Base-by-base conservation (phyloP, 2,797 vertebrate genomes). In the Scyliorhinus canicula region DNA sequence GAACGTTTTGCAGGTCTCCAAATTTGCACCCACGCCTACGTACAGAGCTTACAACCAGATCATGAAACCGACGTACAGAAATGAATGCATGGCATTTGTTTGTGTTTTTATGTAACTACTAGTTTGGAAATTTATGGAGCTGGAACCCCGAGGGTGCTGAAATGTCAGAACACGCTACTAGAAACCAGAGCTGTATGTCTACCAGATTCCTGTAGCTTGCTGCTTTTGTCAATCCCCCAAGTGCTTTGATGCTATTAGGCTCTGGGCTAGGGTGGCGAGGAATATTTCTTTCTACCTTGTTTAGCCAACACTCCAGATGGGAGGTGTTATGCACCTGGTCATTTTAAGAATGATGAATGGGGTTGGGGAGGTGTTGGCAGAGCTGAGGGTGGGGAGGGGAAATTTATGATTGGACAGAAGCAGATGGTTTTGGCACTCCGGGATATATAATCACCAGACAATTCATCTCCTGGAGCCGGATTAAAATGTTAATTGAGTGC, bases 61-160 rank as follows among this genome's bases (percentile, higher is more conserved):
- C 57, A 91, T 26, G 21, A 65, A 3, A 44, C 9, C 88, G 57
- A 40, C 9, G 5, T 21, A 8, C 3, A 24, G 57, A 60, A n/a
- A n/a, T 63, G 55, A 93, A 93, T 31, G 44, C 47, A 74, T 16
- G 16, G 67, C 50, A 74, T 69, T 94, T n/a, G 47, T n/a, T 71
- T 74, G 67, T 9, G 28, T 94, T 74, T 91, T 74, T 35, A 74
- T 94, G 28, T 52, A 71, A 94, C 67, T 11, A 50, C 67, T n/a
- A 47, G 67, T 35, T 94, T 94, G 4, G 44, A 65, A 94, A 94
- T 74, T 94, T 71, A 74, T 55, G 50, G 65, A 71, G 67, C 67
- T 28, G 5, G 3, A 69, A 31, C 24, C 91, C 28, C 40, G 44
- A 65, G 93, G 44, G 3, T 55, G 7, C 16, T 31, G 47, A 52